These are phyloP conservation scores for Phrynocephalus forsythii DNA, from an alignment of 2,797 vertebrate genomes.

Conservation along the genomic window DNA sequence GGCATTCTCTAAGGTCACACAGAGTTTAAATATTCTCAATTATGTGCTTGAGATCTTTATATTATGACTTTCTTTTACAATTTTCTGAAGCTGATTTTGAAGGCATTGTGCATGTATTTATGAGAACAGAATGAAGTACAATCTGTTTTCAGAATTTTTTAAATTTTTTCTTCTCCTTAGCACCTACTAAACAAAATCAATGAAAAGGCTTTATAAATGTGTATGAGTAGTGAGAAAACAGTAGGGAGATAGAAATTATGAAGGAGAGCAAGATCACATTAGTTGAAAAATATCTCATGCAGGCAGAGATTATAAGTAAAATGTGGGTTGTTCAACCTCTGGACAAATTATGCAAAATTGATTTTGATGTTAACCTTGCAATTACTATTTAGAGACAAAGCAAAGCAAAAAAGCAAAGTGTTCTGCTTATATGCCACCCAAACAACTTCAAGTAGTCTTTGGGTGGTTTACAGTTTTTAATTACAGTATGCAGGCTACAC, in stretches of 20 bases:
- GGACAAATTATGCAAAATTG: slow-evolving; percentile 7
- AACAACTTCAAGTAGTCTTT: no score
- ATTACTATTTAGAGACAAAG: slow-evolving; percentile 16
- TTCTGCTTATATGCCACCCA: no score
- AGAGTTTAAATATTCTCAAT: neutral
- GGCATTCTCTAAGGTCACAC: neutral
- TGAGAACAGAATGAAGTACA: slow-evolving; percentile 10
- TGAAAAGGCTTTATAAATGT: slow-evolving; percentile 23
- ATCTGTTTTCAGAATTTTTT: slow-evolving; percentile 2
- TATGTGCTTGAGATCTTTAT: neutral
- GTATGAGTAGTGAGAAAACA: neutral
- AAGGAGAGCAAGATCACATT: slow-evolving; percentile 1
- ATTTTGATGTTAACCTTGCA: slow-evolving; percentile 13
- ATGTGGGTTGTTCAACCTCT: neutral
- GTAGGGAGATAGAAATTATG: slow-evolving; percentile 10
- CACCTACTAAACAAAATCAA: slow-evolving; percentile 13
- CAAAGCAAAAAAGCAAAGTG: no score
- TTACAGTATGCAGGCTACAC: no score
- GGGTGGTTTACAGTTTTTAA: no score
- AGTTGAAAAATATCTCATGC: slow-evolving; percentile 14
- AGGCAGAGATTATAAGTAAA: neutral
- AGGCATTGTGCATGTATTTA: neutral
- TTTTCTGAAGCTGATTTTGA: slow-evolving; percentile 11
- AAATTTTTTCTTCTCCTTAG: neutral
- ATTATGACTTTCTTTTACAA: neutral